These are phyloP conservation scores for Aegithalos caudatus DNA, from an alignment of 2,113 vertebrate genomes.

Conservation along the genomic window DNA sequence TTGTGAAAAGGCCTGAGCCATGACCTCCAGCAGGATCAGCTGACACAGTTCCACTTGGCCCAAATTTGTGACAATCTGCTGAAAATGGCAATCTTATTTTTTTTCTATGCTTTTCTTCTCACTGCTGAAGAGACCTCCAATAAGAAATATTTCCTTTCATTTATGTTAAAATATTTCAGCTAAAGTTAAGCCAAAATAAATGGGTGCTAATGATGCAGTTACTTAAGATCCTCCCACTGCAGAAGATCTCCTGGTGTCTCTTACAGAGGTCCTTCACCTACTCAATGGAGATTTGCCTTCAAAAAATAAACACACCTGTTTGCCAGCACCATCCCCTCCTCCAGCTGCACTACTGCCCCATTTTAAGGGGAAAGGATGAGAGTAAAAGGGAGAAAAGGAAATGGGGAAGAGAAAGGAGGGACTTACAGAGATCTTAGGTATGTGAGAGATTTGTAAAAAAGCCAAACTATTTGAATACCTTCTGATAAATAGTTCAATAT, in stretches of 20 bases:
- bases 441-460: background rate
- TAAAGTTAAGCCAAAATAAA: background rate
- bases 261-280: background rate
- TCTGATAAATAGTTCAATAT: background rate
- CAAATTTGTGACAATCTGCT: background rate
- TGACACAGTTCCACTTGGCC: background rate
- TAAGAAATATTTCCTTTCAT: background rate
- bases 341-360: background rate
- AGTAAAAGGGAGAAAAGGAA: background rate
- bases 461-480: background rate
- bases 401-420: background rate
- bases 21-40: background rate
- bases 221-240: background rate
- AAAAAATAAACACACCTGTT: background rate
- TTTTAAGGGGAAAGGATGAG: background rate
- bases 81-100: background rate
- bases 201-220: background rate
- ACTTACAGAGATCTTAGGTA: background rate
- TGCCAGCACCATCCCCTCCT: background rate
- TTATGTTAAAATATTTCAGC: background rate
- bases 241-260: background rate
- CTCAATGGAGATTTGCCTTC: background rate
- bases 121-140: background rate
- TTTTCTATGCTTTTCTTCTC: background rate
- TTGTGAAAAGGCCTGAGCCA: background rate